Evolutionary conservation across 2,113 vertebrate genomes (phyloP).

Genomic region (Mus spicilegus): DNA sequence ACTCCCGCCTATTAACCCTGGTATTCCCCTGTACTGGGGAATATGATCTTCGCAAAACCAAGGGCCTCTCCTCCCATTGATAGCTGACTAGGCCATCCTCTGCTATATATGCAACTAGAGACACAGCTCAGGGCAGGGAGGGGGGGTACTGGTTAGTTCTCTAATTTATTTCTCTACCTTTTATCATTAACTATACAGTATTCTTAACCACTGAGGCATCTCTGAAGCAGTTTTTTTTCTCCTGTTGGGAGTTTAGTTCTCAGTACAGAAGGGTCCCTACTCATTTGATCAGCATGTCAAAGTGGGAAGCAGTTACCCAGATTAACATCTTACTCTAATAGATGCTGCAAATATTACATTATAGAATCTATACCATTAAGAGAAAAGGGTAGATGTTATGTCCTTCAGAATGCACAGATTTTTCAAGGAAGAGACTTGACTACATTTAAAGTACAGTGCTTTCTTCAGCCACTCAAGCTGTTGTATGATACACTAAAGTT

Average conservation of each 20-base stretch:
- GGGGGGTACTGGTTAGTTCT: no score
- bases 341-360: not conserved
- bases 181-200: no score
- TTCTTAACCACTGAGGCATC: no score
- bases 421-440: slow-evolving; percentile 5
- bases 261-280: not conserved
- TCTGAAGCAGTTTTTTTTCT: not conserved
- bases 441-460: not conserved
- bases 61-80: no score
- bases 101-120: no score
- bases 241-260: not conserved
- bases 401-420: not conserved
- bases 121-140: no score
- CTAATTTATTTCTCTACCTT: no score
- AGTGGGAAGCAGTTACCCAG: not conserved
- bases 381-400: not conserved
- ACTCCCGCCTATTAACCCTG: no score
- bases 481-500: not conserved
- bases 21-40: no score
- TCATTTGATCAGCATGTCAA: not conserved
- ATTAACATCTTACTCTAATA: not conserved
- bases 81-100: no score
- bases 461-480: slow-evolving; percentile 4
- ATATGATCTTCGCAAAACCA: no score
- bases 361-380: not conserved